Percentiles rank a stretch among this genome's conserved stretches.
phyloP scores from a whole-genome alignment of 2,888 invertebrate genomes.

The Scaptodrosophila latifasciaeformis region DNA sequence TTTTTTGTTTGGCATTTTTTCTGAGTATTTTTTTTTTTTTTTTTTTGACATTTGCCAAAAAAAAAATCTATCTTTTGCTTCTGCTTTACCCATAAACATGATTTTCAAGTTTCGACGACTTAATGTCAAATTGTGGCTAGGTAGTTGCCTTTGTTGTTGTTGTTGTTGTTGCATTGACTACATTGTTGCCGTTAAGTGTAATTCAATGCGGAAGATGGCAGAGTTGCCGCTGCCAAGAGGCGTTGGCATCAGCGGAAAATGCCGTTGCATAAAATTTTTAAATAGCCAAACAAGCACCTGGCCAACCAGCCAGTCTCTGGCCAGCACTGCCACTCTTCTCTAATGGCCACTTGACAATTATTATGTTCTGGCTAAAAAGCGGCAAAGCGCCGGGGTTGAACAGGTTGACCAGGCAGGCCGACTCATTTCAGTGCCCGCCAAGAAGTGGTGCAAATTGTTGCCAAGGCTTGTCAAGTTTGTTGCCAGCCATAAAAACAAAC shows the following conservation, averaged over 20 bases:
- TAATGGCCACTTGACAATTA: not conserved
- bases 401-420: too few species aligned
- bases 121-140: slow-evolving; percentile 46
- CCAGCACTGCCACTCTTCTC: not conserved
- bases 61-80: not conserved
- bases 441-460: slow-evolving; percentile 5
- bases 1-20: slow-evolving; percentile 26
- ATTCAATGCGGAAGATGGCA: slow-evolving; percentile 66
- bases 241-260: too few species aligned
- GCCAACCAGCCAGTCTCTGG: not conserved
- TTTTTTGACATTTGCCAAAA: slow-evolving; percentile 6
- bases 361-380: too few species aligned
- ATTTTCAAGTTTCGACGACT: slow-evolving; percentile 51
- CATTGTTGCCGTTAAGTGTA: slow-evolving; percentile 53
- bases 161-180: slow-evolving; percentile 11
- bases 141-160: slow-evolving; percentile 1
- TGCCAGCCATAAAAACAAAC: slow-evolving; percentile 46
- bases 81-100: slow-evolving; percentile 20
- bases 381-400: not conserved
- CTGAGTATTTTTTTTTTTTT: not conserved
- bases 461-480: slow-evolving; percentile 3
- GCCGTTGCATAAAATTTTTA: not conserved
- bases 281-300: slow-evolving; percentile 10
- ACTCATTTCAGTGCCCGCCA: too few species aligned
- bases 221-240: too few species aligned